Evolutionary conservation across 1,140 invertebrate species (phyloP).

Genomic region (Chionoecetes opilio): DNA sequence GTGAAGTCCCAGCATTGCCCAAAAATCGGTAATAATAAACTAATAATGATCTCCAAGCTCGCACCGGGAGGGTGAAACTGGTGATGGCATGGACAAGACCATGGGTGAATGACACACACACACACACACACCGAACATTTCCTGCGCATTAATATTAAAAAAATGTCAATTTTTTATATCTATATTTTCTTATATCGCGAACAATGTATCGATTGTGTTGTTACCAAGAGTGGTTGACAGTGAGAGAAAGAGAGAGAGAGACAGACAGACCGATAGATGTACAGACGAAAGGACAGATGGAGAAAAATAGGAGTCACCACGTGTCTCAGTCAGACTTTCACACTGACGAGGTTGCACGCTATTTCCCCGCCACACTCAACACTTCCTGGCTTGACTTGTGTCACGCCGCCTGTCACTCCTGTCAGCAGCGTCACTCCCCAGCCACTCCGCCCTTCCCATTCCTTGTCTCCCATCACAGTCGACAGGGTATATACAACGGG

Average conservation of each 20-base stretch:
- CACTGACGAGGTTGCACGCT: not conserved
- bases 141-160: too few species aligned
- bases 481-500: not conserved
- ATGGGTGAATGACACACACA: too few species aligned
- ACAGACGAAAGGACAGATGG: too few species aligned
- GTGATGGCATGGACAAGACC: too few species aligned
- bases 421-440: not conserved
- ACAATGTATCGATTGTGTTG: not conserved
- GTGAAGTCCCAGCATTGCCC: too few species aligned
- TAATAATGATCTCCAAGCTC: too few species aligned
- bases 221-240: not conserved
- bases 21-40: too few species aligned
- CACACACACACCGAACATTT: not conserved
- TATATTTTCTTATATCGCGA: too few species aligned
- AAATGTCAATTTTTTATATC: too few species aligned
- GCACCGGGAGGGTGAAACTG: too few species aligned
- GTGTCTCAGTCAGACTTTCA: not conserved
- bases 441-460: not conserved
- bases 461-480: not conserved
- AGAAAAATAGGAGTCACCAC: not conserved
- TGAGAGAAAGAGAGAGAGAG: slow-evolving; percentile 18
- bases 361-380: too few species aligned
- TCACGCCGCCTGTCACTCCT: slow-evolving; percentile 1
- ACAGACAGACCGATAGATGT: too few species aligned
- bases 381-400: not conserved